phyloP scores from a whole-genome alignment of 2,113 vertebrate species.

The Thunnus thynnus region DNA sequence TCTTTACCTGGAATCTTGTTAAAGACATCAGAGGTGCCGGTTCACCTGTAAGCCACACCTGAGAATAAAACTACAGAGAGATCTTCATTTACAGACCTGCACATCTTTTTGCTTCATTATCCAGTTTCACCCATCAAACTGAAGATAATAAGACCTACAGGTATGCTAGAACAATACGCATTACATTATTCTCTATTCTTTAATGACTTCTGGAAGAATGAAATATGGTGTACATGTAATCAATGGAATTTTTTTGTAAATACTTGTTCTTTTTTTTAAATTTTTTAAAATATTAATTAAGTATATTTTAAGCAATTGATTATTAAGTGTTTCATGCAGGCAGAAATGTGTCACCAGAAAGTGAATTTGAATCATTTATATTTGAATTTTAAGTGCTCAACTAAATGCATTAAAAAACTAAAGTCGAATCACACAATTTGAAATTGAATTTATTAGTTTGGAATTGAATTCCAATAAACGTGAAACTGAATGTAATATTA shows the following conservation, averaged over 20 bases:
- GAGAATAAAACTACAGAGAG: background rate
- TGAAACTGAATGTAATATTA: too few relatives aligned
- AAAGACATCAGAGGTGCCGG: background rate
- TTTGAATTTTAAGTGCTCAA: too few relatives aligned
- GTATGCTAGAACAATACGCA: constrained; percentile 30
- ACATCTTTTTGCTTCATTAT: background rate
- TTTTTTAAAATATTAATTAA: too few relatives aligned
- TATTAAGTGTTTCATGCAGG: too few relatives aligned
- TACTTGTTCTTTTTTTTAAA: background rate
- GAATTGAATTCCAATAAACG: too few relatives aligned
- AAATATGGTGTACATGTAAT: too few relatives aligned
- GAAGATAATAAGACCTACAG: constrained; percentile 11
- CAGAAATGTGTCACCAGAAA: too few relatives aligned
- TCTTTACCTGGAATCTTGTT: constrained; percentile 5
- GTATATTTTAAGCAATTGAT: too few relatives aligned
- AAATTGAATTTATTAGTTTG: too few relatives aligned
- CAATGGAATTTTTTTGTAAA: background rate
- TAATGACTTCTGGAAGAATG: background rate
- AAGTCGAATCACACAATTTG: too few relatives aligned
- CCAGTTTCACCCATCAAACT: background rate
- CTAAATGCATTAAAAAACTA: too few relatives aligned
- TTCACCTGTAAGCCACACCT: background rate
- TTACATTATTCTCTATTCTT: background rate
- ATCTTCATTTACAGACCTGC: background rate
- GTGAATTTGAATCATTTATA: too few relatives aligned